These are phyloP conservation scores for Onthophagus taurus DNA, from an alignment of 1,140 invertebrate species.

Conservation along the genomic window DNA sequence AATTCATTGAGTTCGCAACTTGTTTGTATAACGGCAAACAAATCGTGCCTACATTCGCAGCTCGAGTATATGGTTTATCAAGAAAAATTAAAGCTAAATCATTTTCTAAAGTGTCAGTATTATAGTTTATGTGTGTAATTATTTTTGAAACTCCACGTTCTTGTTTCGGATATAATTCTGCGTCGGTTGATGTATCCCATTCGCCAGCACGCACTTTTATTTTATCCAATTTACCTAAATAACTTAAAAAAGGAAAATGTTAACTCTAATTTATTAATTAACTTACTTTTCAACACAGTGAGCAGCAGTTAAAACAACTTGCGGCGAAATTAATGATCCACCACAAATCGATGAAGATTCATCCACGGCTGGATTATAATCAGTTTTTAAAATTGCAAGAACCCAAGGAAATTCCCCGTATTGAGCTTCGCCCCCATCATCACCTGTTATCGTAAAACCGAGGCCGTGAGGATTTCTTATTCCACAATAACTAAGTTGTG, in stretches of 20 bases:
- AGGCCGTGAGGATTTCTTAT: slow-evolving; percentile 51
- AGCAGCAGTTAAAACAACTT: too few species aligned
- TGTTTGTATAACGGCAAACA: slow-evolving; percentile 51
- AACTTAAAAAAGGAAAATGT: too few species aligned
- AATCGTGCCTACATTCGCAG: slow-evolving; percentile 57
- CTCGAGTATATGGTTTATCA: slow-evolving; percentile 41
- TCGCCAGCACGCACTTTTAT: slow-evolving; percentile 56
- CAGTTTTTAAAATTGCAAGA: slow-evolving; percentile 61
- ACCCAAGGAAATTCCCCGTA: slow-evolving; percentile 77
- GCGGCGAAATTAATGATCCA: slow-evolving; percentile 61
- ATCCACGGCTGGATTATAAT: slow-evolving; percentile 37
- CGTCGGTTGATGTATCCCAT: slow-evolving; percentile 67
- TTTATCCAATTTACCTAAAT: too few species aligned
- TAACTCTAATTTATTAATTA: too few species aligned
- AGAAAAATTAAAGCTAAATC: slow-evolving; percentile 59
- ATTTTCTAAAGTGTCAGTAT: slow-evolving; percentile 47
- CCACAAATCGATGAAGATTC: slow-evolving; percentile 48
- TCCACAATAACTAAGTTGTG: slow-evolving; percentile 45
- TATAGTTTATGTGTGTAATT: slow-evolving; percentile 35
- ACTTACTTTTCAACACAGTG: too few species aligned
- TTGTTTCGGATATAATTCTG: slow-evolving; percentile 59
- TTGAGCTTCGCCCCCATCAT: slow-evolving; percentile 49
- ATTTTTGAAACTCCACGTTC: slow-evolving; percentile 50
- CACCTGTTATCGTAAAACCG: slow-evolving; percentile 55
- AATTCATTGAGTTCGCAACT: slow-evolving; percentile 35